Conservation (phyloP, 2,797 vertebrate genomes). For the Sebastes flavidus region DNA sequence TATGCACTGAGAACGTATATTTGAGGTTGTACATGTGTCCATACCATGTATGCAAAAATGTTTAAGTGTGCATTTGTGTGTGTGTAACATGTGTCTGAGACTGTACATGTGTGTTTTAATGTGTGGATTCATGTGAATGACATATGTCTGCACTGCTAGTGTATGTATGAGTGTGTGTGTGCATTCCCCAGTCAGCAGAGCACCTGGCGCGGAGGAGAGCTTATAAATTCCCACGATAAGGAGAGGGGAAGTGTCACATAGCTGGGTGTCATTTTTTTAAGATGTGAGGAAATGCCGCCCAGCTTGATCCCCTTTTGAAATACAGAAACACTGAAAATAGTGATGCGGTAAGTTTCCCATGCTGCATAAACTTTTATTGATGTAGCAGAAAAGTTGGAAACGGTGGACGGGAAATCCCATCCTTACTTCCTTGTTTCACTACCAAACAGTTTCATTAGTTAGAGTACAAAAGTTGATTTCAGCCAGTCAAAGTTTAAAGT, state of each 20-base stretch:
- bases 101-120: constrained; percentile 20
- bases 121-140: constrained; percentile 11
- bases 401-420: neutral
- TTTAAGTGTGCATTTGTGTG: neutral
- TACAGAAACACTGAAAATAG: constrained; percentile 59
- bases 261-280: constrained; percentile 81
- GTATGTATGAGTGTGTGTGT: constrained; percentile 15
- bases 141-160: constrained; percentile 18
- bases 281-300: constrained; percentile 78
- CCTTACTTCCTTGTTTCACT: neutral
- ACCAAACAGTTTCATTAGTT: neutral
- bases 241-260: constrained; percentile 82
- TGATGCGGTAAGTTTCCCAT: neutral
- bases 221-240: constrained; percentile 79
- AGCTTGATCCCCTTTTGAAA: constrained; percentile 74
- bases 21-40: neutral
- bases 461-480: neutral
- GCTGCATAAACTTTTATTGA: neutral
- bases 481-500: neutral
- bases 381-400: neutral
- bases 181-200: constrained; percentile 26
- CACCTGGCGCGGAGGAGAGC: constrained; percentile 70
- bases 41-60: neutral
- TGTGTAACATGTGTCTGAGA: neutral
- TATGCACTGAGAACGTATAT: neutral